Conservation (phyloP, 2,888 invertebrate genomes). For the Trimorus sp. region DNA sequence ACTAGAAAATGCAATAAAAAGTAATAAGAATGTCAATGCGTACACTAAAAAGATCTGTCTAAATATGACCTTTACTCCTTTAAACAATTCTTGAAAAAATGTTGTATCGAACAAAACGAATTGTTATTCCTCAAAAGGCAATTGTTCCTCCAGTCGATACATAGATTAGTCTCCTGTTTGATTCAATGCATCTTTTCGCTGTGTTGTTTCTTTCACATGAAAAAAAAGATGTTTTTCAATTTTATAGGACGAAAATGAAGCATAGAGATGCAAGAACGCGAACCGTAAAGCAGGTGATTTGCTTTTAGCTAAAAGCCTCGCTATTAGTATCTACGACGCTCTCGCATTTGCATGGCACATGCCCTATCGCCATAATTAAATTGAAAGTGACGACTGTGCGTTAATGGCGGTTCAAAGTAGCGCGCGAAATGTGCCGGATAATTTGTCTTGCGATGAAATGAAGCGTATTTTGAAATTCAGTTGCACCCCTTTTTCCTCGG, state of each 20-base stretch:
- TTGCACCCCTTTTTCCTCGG: conserved; percentile 36
- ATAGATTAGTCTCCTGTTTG: conserved; percentile 1
- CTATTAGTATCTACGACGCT: conserved; percentile 62
- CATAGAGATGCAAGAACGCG: conserved; percentile 59
- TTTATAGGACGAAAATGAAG: conserved; percentile 56
- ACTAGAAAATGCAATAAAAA: too few relatives aligned
- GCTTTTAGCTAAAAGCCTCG: conserved; percentile 65
- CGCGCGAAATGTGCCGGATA: conserved; percentile 62
- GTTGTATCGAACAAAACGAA: background rate
- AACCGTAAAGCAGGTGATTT: conserved; percentile 65
- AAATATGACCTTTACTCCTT: too few relatives aligned
- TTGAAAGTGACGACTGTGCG: conserved; percentile 65
- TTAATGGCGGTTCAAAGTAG: conserved; percentile 65
- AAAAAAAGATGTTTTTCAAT: conserved; percentile 46
- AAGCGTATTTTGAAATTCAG: conserved; percentile 56
- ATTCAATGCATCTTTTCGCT: conserved; percentile 32
- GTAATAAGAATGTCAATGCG: too few relatives aligned
- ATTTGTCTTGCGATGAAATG: conserved; percentile 62
- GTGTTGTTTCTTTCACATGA: conserved; percentile 35
- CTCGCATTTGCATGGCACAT: conserved; percentile 64
- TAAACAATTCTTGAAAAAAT: background rate
- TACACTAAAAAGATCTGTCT: too few relatives aligned
- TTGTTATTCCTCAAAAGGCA: background rate
- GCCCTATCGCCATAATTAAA: conserved; percentile 64
- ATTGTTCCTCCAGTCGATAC: background rate